Evolutionary conservation across 1,140 invertebrate species (phyloP).

Genomic region (Panagrolaimus sp.): DNA sequence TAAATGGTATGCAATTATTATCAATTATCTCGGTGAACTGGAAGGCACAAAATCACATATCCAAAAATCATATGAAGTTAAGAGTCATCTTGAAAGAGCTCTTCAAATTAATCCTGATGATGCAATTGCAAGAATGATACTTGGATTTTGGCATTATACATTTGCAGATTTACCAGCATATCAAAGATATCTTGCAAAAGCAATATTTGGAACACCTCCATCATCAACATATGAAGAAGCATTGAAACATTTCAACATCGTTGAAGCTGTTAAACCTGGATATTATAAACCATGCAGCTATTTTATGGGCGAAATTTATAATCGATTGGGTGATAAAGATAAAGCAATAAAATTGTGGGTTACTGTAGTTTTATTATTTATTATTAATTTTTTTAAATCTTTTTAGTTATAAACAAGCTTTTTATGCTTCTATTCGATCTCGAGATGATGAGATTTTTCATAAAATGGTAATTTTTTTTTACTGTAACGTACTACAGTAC

Average conservation of each 20-base stretch:
- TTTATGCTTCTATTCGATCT: constrained; percentile 44
- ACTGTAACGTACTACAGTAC: no score
- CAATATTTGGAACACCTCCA: constrained; percentile 51
- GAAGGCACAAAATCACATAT: constrained; percentile 52
- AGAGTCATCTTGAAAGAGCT: constrained; percentile 48
- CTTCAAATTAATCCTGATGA: constrained; percentile 49
- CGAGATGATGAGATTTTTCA: constrained; percentile 44
- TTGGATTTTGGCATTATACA: constrained; percentile 55
- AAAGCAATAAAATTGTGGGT: constrained; percentile 34
- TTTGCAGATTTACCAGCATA: constrained; percentile 49
- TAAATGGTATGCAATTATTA: constrained; percentile 57
- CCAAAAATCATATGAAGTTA: constrained; percentile 40
- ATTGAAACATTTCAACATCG: constrained; percentile 47
- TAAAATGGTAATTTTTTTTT: constrained; percentile 28
- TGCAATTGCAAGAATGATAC: constrained; percentile 56
- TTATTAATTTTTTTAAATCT: background rate
- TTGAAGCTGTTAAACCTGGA: constrained; percentile 48
- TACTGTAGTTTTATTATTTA: background rate
- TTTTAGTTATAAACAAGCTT: constrained; percentile 44
- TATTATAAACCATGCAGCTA: constrained; percentile 54
- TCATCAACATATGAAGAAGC: constrained; percentile 54
- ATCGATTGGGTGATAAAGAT: constrained; percentile 36
- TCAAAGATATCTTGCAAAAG: constrained; percentile 36
- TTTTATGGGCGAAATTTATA: constrained; percentile 49
- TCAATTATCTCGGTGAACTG: constrained; percentile 51